Evolutionary conservation across 1,140 invertebrate species (phyloP).

Genomic region (Phocides pigmalion): DNA sequence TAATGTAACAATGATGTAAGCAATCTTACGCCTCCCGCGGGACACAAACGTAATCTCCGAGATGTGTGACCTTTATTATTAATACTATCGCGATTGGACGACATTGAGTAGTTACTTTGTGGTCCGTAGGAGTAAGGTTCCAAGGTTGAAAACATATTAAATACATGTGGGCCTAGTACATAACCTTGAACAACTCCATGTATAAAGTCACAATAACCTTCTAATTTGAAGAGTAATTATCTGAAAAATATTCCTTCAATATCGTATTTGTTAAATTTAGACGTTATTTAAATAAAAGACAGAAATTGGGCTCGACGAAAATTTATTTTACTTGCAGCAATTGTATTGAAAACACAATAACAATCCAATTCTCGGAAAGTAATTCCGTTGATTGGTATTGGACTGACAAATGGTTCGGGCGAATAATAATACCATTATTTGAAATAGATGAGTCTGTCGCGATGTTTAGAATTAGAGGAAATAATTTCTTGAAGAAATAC

Average conservation of each 20-base stretch:
- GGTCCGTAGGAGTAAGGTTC: slow-evolving; percentile 2
- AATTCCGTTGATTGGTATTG: slow-evolving; percentile 13
- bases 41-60: slow-evolving; percentile 10
- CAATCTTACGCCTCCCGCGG: background rate
- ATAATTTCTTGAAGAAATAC: background rate
- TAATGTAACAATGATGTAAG: slow-evolving; percentile 5
- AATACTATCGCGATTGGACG: slow-evolving; percentile 14
- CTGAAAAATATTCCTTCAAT: too few relatives aligned
- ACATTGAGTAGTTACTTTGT: slow-evolving; percentile 7
- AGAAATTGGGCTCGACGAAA: background rate
- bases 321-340: background rate
- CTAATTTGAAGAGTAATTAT: too few relatives aligned
- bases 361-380: slow-evolving; percentile 8
- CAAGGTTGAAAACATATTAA: background rate
- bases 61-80: slow-evolving; percentile 22
- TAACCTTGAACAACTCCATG: too few relatives aligned
- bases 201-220: too few relatives aligned
- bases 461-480: background rate
- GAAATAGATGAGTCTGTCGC: background rate
- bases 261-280: background rate
- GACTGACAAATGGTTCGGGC: slow-evolving; percentile 14
- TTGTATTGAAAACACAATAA: slow-evolving; percentile 12
- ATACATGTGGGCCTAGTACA: too few relatives aligned
- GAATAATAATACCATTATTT: slow-evolving; percentile 10
- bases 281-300: background rate